Percentiles rank a stretch among this genome's conserved stretches.
Conservation (phyloP, 2,888 invertebrate genomes). For the Stenodera caucasica region DNA sequence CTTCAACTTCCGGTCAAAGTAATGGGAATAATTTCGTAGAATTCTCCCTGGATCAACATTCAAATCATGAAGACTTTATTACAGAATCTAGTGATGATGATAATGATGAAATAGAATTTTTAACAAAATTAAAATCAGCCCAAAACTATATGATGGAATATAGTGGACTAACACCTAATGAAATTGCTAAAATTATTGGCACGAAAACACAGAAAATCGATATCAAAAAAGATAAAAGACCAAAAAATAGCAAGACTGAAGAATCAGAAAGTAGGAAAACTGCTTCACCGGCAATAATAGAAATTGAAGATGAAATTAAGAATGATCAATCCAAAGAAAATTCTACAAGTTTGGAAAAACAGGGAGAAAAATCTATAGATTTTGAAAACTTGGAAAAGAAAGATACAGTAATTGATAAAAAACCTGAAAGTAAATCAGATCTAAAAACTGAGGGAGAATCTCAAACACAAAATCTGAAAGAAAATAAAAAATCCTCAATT, state of each 20-base stretch:
- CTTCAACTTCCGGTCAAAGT: conserved; percentile 36
- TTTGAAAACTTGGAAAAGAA: conserved; percentile 13
- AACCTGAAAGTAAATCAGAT: conserved; percentile 4
- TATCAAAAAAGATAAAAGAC: conserved; percentile 15
- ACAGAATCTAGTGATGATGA: conserved; percentile 47
- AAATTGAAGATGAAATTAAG: too few relatives aligned
- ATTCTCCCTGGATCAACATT: too few relatives aligned
- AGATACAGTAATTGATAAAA: conserved; percentile 1
- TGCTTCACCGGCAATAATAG: too few relatives aligned
- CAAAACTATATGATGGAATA: conserved; percentile 76
- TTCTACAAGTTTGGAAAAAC: not conserved
- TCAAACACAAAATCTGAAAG: conserved; percentile 8
- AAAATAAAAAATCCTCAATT: conserved; percentile 15
- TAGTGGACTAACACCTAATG: conserved; percentile 71
- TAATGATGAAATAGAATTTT: conserved; percentile 25
- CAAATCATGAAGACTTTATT: conserved; percentile 38
- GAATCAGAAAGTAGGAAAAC: too few relatives aligned
- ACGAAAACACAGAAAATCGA: conserved; percentile 16
- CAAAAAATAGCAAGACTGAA: conserved; percentile 11
- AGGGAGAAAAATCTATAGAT: conserved; percentile 9
- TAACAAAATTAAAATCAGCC: conserved; percentile 62
- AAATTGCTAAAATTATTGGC: conserved; percentile 64
- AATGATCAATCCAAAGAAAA: too few relatives aligned
- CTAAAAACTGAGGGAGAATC: not conserved
- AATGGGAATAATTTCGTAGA: conserved; percentile 22